Base-by-base conservation (phyloP, 1,140 invertebrate species). In the Drosophila hydei region DNA sequence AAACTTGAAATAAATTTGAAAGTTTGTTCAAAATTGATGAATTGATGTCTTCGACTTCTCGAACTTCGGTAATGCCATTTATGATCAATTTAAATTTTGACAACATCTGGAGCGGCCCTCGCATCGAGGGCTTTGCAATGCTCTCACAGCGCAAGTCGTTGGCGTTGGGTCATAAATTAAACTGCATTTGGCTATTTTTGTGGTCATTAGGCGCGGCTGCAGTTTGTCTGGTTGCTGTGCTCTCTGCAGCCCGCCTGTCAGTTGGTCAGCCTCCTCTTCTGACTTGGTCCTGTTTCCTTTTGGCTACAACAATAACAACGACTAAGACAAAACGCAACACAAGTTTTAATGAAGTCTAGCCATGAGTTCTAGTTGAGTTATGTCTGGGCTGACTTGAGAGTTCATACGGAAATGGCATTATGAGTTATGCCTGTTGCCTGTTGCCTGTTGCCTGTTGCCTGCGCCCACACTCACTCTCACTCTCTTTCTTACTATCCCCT, bases 111-210 rank as follows among this genome's bases (percentile, higher is more conserved):
- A 62, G 2, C 23, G 5, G 0, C 68, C 14, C 72, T 72, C 67
- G 72, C 14, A 11, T 0, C 21, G 14, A 38, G 47, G 19, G 19
- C 54, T 42, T 63, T 27, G 64, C 16, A 42, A n/a, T 45, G 30
- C 45, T 16, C 61, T 36, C 48, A 48, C 21, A 77, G 27, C 60
- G 30, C 33, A 16, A 51, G 38, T 72, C 55, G 64, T 68, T 59
- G 64, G 72, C 62, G 75, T 84, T 48, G 79, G 75, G 62, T 58
- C 69, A 84, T 83, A 83, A 83, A 83, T 83, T 79, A 83, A 83
- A 43, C 72, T 79, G 79, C 77, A 78, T 79, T 79, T 79, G 75
- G 72, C 79, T 83, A 83, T 84, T 79, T 83, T 83, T 84, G 79
- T 83, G 59, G 79, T 83, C 79, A 83, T 83, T 83, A 83, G 79